A percentile compares a stretch with the other conserved stretches of the same genome.
Conservation (phyloP, 2,888 invertebrate genomes). For the Parnassius glacialis region DNA sequence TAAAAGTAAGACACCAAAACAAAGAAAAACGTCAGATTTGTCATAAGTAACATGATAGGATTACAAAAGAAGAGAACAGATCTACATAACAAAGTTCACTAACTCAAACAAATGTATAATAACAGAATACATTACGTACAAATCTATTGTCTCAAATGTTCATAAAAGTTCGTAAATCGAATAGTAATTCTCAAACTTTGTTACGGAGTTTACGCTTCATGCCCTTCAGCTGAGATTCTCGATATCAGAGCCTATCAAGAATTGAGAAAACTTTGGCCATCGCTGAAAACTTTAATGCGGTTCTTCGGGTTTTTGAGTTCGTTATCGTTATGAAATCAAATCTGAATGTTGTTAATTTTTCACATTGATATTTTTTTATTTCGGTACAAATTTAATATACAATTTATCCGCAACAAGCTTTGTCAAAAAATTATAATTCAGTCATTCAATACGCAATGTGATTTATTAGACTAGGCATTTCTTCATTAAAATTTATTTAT, state of each 20-base stretch:
- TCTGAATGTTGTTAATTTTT: background rate
- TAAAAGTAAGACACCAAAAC: no score
- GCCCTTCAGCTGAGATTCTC: slow-evolving; percentile 48
- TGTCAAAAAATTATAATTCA: no score
- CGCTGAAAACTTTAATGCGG: slow-evolving; percentile 61
- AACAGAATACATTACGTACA: background rate
- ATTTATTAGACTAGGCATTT: no score
- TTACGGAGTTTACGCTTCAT: slow-evolving; percentile 38
- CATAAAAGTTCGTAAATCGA: slow-evolving; percentile 38
- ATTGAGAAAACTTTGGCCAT: slow-evolving; percentile 56
- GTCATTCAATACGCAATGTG: no score
- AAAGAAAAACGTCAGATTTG: no score
- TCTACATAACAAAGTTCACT: background rate
- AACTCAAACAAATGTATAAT: no score
- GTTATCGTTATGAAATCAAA: slow-evolving; percentile 52
- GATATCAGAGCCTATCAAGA: slow-evolving; percentile 45
- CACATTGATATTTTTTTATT: slow-evolving; percentile 21
- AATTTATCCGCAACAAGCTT: no score
- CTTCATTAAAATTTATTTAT: no score
- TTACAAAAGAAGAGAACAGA: background rate
- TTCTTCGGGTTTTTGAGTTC: slow-evolving; percentile 51
- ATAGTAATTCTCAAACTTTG: slow-evolving; percentile 37
- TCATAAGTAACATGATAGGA: no score
- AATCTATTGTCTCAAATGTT: slow-evolving; percentile 30
- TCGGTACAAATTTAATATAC: no score